phyloP scores from a whole-genome alignment of 2,113 vertebrate genomes.

The Corythaeola cristata region DNA sequence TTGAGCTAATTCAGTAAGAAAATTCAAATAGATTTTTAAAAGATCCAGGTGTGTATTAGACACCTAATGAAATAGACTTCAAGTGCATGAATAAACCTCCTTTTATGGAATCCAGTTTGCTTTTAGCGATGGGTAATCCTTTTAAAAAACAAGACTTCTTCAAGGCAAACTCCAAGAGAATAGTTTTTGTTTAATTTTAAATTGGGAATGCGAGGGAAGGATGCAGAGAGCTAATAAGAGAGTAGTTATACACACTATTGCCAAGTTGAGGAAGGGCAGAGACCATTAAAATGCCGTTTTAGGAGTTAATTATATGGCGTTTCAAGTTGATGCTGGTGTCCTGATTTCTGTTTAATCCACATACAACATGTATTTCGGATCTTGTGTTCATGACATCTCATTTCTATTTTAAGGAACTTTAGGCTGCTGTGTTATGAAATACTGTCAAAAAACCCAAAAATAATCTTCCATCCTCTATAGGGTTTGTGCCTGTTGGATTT shows the following conservation, averaged over 20 bases:
- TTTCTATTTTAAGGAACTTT: background rate
- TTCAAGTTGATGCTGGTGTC: background rate
- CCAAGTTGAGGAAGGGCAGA: background rate
- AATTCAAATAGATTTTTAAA: background rate
- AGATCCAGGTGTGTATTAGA: background rate
- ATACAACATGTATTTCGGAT: background rate
- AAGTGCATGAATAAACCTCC: background rate
- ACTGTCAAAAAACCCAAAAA: background rate
- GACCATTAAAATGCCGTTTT: background rate
- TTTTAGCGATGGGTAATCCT: background rate
- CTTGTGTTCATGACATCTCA: background rate
- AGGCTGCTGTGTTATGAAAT: background rate
- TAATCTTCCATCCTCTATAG: background rate
- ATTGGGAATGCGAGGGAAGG: background rate
- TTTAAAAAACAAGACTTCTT: background rate
- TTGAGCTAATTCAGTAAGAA: background rate
- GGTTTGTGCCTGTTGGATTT: background rate
- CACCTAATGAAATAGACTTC: background rate
- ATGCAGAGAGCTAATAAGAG: constrained; percentile 20
- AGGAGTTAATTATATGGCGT: background rate
- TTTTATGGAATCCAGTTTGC: background rate
- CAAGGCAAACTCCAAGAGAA: background rate
- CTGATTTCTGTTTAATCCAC: background rate
- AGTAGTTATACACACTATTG: background rate
- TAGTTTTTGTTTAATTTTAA: constrained; percentile 16